phyloP scores from a whole-genome alignment of 92 coral and sea anemone genomes.

The Epizoanthus scotinus region DNA sequence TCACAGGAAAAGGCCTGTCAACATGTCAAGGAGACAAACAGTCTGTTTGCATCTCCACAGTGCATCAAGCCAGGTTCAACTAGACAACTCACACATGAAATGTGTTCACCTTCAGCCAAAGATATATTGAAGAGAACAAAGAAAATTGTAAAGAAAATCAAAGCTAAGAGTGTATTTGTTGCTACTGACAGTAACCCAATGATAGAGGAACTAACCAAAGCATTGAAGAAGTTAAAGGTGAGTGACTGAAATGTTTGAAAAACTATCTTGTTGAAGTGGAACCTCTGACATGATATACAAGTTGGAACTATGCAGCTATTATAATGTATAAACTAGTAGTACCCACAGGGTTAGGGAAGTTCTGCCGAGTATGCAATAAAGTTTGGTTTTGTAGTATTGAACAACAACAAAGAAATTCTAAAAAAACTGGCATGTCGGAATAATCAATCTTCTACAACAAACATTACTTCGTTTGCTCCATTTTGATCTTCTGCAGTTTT shows the following conservation, averaged over 20 bases:
- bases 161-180: slow-evolving; percentile 87
- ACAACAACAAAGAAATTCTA: too few relatives aligned
- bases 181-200: slow-evolving; percentile 96
- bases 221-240: slow-evolving; percentile 75
- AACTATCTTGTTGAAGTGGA: neutral
- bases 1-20: slow-evolving; percentile 84
- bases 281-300: too few relatives aligned
- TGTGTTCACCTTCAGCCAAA: slow-evolving; percentile 82
- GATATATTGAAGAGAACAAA: slow-evolving; percentile 79
- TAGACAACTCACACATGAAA: slow-evolving; percentile 77
- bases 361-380: too few relatives aligned
- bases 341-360: too few relatives aligned
- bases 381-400: too few relatives aligned
- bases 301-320: too few relatives aligned
- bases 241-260: neutral
- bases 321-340: too few relatives aligned
- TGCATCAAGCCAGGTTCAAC: slow-evolving; percentile 73
- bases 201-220: slow-evolving; percentile 62
- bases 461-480: too few relatives aligned
- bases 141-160: slow-evolving; percentile 70
- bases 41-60: slow-evolving; percentile 85
- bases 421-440: too few relatives aligned
- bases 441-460: too few relatives aligned
- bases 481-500: too few relatives aligned
- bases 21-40: slow-evolving; percentile 75